Evolutionary conservation across 2,888 invertebrate genomes (phyloP).

Genomic region (Eurois occulta): DNA sequence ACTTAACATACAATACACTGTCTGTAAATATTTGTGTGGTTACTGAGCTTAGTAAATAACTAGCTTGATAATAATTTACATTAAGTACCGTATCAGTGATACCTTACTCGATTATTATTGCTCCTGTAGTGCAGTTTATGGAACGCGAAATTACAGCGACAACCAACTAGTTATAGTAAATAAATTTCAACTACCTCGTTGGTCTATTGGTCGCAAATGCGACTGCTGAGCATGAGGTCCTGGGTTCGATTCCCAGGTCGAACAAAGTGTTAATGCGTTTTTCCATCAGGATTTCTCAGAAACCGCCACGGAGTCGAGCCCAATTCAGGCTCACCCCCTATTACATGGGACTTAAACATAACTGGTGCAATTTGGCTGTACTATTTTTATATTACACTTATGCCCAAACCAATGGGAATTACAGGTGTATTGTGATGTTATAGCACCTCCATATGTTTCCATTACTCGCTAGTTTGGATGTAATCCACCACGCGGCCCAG

Average conservation of each 20-base stretch:
- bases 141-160: conserved; percentile 67
- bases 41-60: conserved; percentile 50
- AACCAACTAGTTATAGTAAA: neutral
- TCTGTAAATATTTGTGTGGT: neutral
- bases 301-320: too few relatives aligned
- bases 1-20: too few relatives aligned
- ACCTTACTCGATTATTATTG: conserved; percentile 72
- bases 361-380: neutral
- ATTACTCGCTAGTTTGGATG: neutral
- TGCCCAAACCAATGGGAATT: neutral
- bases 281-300: too few relatives aligned
- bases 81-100: conserved; percentile 66
- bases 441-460: neutral
- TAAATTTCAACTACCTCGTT: neutral
- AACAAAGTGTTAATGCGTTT: neutral
- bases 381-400: neutral
- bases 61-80: too few relatives aligned
- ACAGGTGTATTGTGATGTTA: neutral
- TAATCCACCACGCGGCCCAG: too few relatives aligned
- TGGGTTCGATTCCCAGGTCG: neutral
- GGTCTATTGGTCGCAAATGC: neutral
- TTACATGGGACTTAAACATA: neutral
- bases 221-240: neutral
- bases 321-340: too few relatives aligned
- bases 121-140: conserved; percentile 69